Conservation (phyloP, 2,113 vertebrate genomes). For the Phyllopteryx taeniolatus region DNA sequence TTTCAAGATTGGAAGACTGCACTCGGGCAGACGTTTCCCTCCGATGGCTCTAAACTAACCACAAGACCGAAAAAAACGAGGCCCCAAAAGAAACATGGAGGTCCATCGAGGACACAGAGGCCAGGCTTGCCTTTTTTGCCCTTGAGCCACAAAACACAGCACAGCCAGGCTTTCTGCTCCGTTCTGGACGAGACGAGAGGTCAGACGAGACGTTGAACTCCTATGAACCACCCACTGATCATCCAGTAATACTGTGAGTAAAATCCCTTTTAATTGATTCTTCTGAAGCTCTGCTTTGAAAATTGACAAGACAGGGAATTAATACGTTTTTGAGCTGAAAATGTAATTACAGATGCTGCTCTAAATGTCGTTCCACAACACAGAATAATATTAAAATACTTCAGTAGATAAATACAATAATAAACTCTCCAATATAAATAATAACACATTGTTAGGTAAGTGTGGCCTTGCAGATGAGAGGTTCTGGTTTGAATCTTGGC, state of each 20-base stretch:
- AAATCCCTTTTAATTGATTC: slow-evolving; percentile 2
- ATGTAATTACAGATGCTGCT: no score
- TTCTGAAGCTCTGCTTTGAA: not conserved
- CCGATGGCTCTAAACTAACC: slow-evolving; percentile 16
- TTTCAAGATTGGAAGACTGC: slow-evolving; percentile 13
- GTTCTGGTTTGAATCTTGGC: no score
- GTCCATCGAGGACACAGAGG: slow-evolving; percentile 30
- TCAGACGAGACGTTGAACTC: slow-evolving; percentile 18
- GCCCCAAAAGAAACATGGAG: slow-evolving; percentile 22
- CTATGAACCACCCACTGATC: slow-evolving; percentile 5
- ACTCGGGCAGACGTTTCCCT: slow-evolving; percentile 19
- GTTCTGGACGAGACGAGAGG: slow-evolving; percentile 3
- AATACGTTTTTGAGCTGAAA: no score
- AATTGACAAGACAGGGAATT: slow-evolving; percentile 2
- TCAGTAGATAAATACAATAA: no score
- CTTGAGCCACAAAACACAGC: slow-evolving; percentile 21
- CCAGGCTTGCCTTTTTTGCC: slow-evolving; percentile 12
- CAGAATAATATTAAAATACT: no score
- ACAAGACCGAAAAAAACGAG: slow-evolving; percentile 53
- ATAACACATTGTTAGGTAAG: no score
- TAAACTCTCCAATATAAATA: no score
- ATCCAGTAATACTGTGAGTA: slow-evolving; percentile 1
- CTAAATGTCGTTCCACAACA: no score
- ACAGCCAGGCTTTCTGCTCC: slow-evolving; percentile 20
- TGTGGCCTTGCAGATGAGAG: no score